Conservation (phyloP, 2,888 invertebrate genomes). For the Adelognathus sp. region DNA sequence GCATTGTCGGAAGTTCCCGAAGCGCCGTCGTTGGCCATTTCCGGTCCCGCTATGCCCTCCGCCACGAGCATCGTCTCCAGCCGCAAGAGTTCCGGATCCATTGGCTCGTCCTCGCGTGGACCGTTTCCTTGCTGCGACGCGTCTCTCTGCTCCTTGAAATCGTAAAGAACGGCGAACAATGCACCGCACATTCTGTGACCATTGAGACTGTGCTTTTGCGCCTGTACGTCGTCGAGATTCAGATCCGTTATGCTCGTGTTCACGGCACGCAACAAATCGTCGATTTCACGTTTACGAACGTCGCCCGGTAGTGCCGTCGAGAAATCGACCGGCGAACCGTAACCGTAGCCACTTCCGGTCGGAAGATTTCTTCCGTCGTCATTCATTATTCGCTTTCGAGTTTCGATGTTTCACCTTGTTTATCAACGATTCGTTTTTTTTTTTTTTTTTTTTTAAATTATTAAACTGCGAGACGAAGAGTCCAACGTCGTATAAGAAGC, state of each 20-base stretch:
- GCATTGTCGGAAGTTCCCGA: background rate
- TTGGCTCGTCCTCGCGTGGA: background rate
- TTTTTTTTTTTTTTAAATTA: too few species aligned
- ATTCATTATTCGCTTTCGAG: background rate
- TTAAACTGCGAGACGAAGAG: too few species aligned
- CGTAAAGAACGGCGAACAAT: background rate
- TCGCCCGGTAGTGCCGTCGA: background rate
- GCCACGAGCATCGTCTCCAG: conserved; percentile 13
- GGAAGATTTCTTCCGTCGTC: background rate
- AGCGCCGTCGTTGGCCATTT: background rate
- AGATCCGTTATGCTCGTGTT: conserved; percentile 5
- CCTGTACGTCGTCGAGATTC: conserved; percentile 4
- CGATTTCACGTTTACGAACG: background rate
- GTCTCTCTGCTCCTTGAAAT: background rate
- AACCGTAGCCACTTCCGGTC: background rate
- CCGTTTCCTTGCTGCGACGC: background rate
- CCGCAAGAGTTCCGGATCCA: conserved; percentile 1
- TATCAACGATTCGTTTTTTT: too few species aligned
- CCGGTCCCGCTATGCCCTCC: conserved; percentile 3
- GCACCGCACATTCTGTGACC: conserved; percentile 5
- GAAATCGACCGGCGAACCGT: background rate
- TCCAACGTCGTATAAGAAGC: too few species aligned
- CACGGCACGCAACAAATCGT: background rate
- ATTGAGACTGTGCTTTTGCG: conserved; percentile 4
- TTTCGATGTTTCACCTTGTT: background rate